phyloP scores from a whole-genome alignment of 2,797 vertebrate species.

The Sebastolobus alascanus region DNA sequence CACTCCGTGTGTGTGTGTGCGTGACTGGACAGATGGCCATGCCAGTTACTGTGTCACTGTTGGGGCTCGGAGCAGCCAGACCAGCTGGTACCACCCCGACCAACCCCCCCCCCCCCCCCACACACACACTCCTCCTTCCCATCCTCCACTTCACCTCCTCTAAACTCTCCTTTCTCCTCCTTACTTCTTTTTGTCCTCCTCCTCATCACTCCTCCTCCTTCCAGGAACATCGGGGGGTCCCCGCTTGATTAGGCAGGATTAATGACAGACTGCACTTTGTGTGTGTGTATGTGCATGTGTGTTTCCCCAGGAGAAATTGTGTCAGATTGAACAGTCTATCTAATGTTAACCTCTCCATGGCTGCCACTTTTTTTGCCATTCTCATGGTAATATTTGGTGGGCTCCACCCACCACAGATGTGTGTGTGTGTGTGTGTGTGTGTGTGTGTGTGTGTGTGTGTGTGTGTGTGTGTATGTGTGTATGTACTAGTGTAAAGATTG shows the following conservation, averaged over 20 bases:
- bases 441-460: conserved; percentile 49
- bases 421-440: conserved; percentile 30
- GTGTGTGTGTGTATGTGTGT: conserved; percentile 24
- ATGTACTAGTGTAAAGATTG: conserved; percentile 31
- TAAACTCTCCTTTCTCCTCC: conserved; percentile 51
- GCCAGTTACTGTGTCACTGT: conserved; percentile 77
- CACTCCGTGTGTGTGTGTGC: conserved; percentile 27
- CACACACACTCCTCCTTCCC: conserved; percentile 30
- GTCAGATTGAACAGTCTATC: conserved; percentile 75
- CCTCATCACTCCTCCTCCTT: conserved; percentile 64
- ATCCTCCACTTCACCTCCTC: conserved; percentile 44
- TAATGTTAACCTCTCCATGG: conserved; percentile 77
- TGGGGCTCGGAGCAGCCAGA: conserved; percentile 72
- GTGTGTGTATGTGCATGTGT: conserved; percentile 55
- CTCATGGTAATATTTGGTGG: conserved; percentile 74
- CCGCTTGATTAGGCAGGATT: conserved; percentile 87
- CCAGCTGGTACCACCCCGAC: conserved; percentile 73
- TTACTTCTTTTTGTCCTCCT: conserved; percentile 66
- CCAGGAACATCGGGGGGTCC: conserved; percentile 74
- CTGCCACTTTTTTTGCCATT: conserved; percentile 70
- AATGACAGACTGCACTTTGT: conserved; percentile 73
- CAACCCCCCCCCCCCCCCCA: neutral
- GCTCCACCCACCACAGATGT: conserved; percentile 74
- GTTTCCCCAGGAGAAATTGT: conserved; percentile 71
- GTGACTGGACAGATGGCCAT: conserved; percentile 81